Percentiles rank a stretch among this genome's conserved stretches.
Conservation (phyloP, 2,113 vertebrate species). For the Charadrius vociferus region DNA sequence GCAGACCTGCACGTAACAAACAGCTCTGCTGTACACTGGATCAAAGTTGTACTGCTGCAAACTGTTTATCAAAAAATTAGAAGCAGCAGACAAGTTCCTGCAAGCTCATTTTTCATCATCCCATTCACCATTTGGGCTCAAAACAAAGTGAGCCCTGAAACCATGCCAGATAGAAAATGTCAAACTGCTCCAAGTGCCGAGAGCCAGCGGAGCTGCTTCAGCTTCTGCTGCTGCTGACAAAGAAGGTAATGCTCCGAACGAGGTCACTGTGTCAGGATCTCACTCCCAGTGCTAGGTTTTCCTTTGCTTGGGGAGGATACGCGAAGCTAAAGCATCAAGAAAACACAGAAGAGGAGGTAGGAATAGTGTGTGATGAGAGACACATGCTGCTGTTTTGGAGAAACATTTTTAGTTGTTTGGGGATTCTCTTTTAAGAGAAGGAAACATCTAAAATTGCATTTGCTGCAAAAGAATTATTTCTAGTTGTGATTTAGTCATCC, state of each 20-base stretch:
- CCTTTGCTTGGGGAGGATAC: not conserved
- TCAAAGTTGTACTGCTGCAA: slow-evolving; percentile 60
- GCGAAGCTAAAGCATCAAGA: not conserved
- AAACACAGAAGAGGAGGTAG: not conserved
- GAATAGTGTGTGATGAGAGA: not conserved
- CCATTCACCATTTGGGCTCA: not conserved
- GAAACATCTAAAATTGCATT: not conserved
- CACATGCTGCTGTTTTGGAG: not conserved
- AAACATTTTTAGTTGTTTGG: not conserved
- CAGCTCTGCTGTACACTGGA: not conserved
- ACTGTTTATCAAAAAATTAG: slow-evolving; percentile 57
- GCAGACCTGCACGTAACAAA: slow-evolving; percentile 7
- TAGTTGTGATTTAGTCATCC: not conserved
- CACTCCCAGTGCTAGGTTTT: not conserved
- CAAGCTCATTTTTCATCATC: slow-evolving; percentile 45
- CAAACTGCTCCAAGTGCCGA: slow-evolving; percentile 30
- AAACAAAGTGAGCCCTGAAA: slow-evolving; percentile 49
- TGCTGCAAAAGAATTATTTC: not conserved
- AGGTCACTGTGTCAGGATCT: slow-evolving; percentile 78
- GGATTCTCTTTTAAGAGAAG: not conserved
- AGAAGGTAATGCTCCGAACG: slow-evolving; percentile 58
- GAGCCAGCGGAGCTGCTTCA: slow-evolving; percentile 37
- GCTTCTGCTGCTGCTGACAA: slow-evolving; percentile 33
- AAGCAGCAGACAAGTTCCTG: slow-evolving; percentile 53
- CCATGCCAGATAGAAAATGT: slow-evolving; percentile 32